These are phyloP conservation scores for Esox masquinongy DNA, from an alignment of 2,797 vertebrate genomes.

Conservation along the genomic window DNA sequence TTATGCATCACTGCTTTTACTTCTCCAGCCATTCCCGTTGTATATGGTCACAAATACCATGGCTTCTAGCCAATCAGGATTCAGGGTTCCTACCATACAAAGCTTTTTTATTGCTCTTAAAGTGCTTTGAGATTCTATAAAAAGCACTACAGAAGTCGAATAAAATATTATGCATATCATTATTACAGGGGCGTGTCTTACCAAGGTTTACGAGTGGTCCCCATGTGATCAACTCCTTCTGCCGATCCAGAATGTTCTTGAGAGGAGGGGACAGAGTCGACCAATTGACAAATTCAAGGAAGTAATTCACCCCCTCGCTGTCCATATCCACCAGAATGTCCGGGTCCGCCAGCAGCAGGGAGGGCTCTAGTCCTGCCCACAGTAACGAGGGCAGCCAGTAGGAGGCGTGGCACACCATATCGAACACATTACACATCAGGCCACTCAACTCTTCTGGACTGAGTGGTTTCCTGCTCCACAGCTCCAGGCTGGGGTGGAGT, in stretches of 20 bases:
- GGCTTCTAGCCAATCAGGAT: too few species aligned
- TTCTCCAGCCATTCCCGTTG: too few species aligned
- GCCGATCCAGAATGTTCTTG: slow-evolving; percentile 59
- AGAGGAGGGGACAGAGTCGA: slow-evolving; percentile 52
- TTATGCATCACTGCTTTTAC: too few species aligned
- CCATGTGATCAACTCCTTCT: slow-evolving; percentile 60
- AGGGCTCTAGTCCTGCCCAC: slow-evolving; percentile 68
- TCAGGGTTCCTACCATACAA: too few species aligned
- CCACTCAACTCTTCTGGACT: slow-evolving; percentile 37
- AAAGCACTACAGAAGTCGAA: too few species aligned
- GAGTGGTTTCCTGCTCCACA: not conserved
- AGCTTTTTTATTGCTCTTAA: too few species aligned
- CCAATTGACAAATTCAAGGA: slow-evolving; percentile 76
- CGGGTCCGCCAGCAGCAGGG: slow-evolving; percentile 54
- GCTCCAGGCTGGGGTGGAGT: slow-evolving; percentile 4
- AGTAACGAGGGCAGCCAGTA: slow-evolving; percentile 73
- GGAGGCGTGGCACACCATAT: slow-evolving; percentile 44
- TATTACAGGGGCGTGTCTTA: slow-evolving; percentile 31
- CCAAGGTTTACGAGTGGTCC: slow-evolving; percentile 58
- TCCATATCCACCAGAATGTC: slow-evolving; percentile 62
- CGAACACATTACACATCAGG: slow-evolving; percentile 53
- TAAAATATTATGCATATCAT: too few species aligned
- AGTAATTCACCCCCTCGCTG: slow-evolving; percentile 63
- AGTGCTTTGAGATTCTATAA: too few species aligned
- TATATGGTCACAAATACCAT: too few species aligned